Percentiles rank a stretch among this genome's conserved stretches.
phyloP scores from a whole-genome alignment of 2,888 invertebrate species.

The Scelioninae gen. 1 region DNA sequence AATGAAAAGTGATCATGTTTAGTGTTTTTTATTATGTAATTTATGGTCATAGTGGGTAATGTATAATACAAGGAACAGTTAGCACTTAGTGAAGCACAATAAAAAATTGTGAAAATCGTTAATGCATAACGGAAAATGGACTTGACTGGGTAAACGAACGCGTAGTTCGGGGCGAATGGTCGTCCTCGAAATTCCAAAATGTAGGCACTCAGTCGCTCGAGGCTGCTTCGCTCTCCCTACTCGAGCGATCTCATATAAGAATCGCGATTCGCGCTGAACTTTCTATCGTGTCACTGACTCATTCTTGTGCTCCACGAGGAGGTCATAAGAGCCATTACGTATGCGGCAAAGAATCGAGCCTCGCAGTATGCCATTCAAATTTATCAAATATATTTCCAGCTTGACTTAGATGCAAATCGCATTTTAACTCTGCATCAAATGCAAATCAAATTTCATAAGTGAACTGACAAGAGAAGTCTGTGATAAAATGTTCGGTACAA shows the following conservation, averaged over 20 bases:
- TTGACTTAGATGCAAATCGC: conserved; percentile 13
- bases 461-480: background rate
- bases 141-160: conserved; percentile 24
- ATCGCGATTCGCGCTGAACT: conserved; percentile 75
- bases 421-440: conserved; percentile 4
- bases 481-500: background rate
- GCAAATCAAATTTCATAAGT: conserved; percentile 5
- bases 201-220: conserved; percentile 72
- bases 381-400: conserved; percentile 25
- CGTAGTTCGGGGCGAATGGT: conserved; percentile 41
- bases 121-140: conserved; percentile 40
- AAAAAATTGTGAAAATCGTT: conserved; percentile 14
- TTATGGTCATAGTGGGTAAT: no score
- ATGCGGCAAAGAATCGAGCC: conserved; percentile 34
- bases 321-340: conserved; percentile 68
- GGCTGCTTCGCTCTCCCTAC: conserved; percentile 59
- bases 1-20: conserved; percentile 13
- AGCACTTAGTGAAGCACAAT: background rate
- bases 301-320: conserved; percentile 71
- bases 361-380: conserved; percentile 52
- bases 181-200: conserved; percentile 74
- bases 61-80: no score
- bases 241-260: conserved; percentile 46
- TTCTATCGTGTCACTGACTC: conserved; percentile 81
- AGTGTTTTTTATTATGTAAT: background rate